Evolutionary conservation across 2,888 invertebrate genomes (phyloP).

Genomic region (Drosophila prolongata): DNA sequence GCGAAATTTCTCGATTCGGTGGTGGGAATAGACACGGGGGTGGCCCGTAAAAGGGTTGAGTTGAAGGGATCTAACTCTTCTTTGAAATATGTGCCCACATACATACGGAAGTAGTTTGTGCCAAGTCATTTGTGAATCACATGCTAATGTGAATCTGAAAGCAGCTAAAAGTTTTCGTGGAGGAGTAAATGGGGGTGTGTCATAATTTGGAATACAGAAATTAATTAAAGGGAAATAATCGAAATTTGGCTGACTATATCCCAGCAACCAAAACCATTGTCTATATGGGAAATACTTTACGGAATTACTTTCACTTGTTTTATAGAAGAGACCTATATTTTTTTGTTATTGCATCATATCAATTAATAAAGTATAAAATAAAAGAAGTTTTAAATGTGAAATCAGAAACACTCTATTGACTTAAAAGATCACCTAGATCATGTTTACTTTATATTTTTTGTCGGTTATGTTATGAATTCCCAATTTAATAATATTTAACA

Average conservation of each 20-base stretch:
- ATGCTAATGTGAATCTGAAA: conserved; percentile 31
- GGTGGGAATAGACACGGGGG: conserved; percentile 32
- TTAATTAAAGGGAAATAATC: conserved; percentile 12
- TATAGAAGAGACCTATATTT: too few relatives aligned
- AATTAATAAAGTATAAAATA: too few relatives aligned
- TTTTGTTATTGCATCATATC: too few relatives aligned
- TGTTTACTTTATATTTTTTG: too few relatives aligned
- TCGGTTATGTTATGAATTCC: too few relatives aligned
- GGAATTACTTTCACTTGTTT: too few relatives aligned
- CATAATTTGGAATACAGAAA: conserved; percentile 21
- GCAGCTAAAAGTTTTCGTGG: not conserved
- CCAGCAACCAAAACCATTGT: not conserved
- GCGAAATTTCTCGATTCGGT: conserved; percentile 57
- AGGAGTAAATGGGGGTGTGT: conserved; percentile 4
- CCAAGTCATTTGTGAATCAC: conserved; percentile 48
- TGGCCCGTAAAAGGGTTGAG: conserved; percentile 41
- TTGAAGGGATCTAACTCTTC: conserved; percentile 16
- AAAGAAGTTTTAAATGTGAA: too few relatives aligned
- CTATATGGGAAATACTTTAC: too few relatives aligned
- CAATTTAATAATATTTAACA: not conserved
- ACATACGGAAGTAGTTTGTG: conserved; percentile 36
- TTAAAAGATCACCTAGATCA: too few relatives aligned
- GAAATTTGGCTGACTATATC: not conserved
- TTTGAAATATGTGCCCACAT: conserved; percentile 23
- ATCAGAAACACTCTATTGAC: too few relatives aligned